Conservation (phyloP, 2,113 vertebrate species). For the Brevimyrus niger region DNA sequence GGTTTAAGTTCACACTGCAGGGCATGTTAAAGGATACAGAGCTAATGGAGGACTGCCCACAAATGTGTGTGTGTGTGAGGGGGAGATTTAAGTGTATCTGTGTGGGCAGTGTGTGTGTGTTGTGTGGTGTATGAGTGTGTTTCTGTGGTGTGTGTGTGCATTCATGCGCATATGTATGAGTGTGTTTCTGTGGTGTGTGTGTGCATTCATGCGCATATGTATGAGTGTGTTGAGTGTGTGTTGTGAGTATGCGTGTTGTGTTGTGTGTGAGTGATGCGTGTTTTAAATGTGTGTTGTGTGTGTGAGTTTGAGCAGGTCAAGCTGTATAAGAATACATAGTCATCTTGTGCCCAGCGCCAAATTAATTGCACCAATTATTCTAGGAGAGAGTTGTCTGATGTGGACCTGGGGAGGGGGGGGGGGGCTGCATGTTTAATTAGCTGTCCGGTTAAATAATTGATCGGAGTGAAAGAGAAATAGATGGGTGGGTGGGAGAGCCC, state of each 20-base stretch:
- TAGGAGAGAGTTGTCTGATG: constrained; percentile 63
- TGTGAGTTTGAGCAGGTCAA: constrained; percentile 35
- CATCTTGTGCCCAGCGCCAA: constrained; percentile 67
- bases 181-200: constrained; percentile 10
- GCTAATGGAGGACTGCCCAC: background rate
- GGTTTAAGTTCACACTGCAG: constrained; percentile 30
- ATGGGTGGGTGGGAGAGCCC: constrained; percentile 65
- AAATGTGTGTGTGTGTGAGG: background rate
- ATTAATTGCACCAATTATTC: constrained; percentile 74
- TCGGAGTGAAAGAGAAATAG: constrained; percentile 67
- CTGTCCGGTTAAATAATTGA: constrained; percentile 71
- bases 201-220: no score
- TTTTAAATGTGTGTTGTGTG: background rate
- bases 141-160: background rate
- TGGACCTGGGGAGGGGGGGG: constrained; percentile 43
- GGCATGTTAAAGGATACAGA: background rate
- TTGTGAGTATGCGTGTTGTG: background rate
- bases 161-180: background rate
- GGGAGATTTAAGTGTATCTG: background rate
- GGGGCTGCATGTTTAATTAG: constrained; percentile 65
- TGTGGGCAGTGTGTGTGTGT: constrained; percentile 12
- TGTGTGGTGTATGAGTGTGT: background rate
- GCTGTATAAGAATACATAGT: constrained; percentile 52
- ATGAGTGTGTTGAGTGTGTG: background rate
- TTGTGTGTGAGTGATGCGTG: background rate